phyloP scores from a whole-genome alignment of 2,113 vertebrate genomes.

The Ammospiza caudacuta region DNA sequence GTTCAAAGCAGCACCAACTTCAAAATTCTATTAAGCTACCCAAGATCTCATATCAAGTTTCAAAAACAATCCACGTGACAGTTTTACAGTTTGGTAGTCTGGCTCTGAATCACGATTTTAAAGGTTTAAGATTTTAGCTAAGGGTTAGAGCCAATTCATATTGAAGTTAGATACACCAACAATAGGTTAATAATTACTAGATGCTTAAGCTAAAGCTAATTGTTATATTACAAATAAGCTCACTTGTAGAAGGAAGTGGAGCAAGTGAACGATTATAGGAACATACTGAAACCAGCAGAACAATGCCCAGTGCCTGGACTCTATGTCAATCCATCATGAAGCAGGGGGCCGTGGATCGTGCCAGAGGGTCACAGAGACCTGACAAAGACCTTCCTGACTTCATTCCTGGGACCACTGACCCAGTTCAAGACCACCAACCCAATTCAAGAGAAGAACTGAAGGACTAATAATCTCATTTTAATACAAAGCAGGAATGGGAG shows the following conservation, averaged over 20 bases:
- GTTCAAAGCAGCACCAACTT: neutral
- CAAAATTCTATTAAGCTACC: neutral
- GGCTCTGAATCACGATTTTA: neutral
- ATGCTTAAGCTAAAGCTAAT: neutral
- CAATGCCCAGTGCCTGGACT: neutral
- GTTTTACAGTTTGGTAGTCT: neutral
- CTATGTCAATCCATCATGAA: neutral
- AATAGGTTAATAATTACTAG: neutral
- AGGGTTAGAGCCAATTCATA: too few relatives aligned
- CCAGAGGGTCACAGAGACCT: neutral
- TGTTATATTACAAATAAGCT: neutral
- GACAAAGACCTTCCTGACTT: neutral
- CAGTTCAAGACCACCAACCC: neutral
- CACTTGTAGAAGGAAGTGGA: neutral
- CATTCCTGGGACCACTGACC: neutral
- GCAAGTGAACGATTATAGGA: neutral
- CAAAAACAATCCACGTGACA: neutral
- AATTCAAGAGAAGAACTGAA: neutral
- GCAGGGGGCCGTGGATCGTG: neutral
- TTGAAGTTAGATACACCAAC: too few relatives aligned
- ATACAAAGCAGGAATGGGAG: neutral
- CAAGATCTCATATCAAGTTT: neutral
- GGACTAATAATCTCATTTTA: neutral
- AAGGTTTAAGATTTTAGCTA: neutral
- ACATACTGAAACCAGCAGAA: neutral